Conservation (phyloP, 2,113 vertebrate genomes). For the Scatophagus argus region DNA sequence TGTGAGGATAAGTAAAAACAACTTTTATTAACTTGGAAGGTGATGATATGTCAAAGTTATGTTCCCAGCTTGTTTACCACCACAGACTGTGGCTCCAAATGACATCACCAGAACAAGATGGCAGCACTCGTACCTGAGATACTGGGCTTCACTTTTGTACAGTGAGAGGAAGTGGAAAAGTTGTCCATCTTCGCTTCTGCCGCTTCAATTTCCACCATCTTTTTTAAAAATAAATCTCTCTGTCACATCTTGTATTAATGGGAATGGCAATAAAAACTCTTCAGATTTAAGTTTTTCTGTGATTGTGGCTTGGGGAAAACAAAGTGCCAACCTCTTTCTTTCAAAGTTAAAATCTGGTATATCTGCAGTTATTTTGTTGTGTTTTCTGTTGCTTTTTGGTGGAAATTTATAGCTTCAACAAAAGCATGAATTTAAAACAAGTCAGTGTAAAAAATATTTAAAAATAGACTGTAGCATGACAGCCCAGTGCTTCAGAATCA, state of each 20-base stretch:
- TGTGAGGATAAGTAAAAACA: too few species aligned
- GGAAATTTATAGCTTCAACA: not conserved
- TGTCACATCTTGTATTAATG: not conserved
- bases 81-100: too few species aligned
- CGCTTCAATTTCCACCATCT: not conserved
- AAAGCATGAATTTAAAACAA: not conserved
- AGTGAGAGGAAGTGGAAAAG: not conserved
- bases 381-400: not conserved
- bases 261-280: not conserved
- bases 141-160: not conserved
- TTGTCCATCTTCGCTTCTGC: not conserved
- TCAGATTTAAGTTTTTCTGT: too few species aligned
- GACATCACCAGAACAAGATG: too few species aligned
- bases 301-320: too few species aligned
- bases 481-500: slow-evolving; percentile 13
- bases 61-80: too few species aligned
- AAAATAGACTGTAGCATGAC: slow-evolving; percentile 18
- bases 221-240: not conserved
- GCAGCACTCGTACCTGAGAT: too few species aligned
- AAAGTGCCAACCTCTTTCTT: not conserved
- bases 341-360: not conserved
- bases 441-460: slow-evolving; percentile 10
- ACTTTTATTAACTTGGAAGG: too few species aligned
- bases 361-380: not conserved
- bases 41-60: too few species aligned